A percentile compares a stretch with the other conserved stretches of the same genome.
Evolutionary conservation across 2,888 invertebrate species (phyloP).

Genomic region (Brachyopa scutellaris): DNA sequence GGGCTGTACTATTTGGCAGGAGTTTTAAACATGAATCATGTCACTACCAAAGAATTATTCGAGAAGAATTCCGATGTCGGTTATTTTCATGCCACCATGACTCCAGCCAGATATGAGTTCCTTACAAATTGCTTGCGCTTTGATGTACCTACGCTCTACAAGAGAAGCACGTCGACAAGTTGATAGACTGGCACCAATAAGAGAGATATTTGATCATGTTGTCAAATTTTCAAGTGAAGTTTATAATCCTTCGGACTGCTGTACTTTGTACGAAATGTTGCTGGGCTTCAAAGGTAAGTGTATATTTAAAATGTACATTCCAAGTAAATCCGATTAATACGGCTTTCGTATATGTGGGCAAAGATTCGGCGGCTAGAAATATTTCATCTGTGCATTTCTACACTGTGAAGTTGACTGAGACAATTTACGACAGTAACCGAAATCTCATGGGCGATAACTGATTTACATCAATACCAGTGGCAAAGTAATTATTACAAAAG

Average conservation of each 20-base stretch:
- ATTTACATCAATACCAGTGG: slow-evolving; percentile 5
- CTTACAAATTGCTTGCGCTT: not conserved
- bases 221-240: not conserved
- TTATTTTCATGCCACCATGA: not conserved
- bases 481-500: not conserved
- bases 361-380: not conserved
- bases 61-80: not conserved
- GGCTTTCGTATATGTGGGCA: not conserved
- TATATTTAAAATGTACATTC: slow-evolving; percentile 4
- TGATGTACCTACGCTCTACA: too few species aligned
- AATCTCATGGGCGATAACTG: slow-evolving; percentile 9
- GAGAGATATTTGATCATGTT: not conserved
- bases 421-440: not conserved
- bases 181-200: not conserved
- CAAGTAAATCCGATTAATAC: too few species aligned
- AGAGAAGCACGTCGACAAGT: too few species aligned
- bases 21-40: too few species aligned
- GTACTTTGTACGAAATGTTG: not conserved
- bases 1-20: too few species aligned
- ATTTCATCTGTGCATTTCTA: not conserved
- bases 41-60: not conserved
- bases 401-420: not conserved
- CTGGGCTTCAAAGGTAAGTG: not conserved
- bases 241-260: not conserved
- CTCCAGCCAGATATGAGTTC: not conserved